phyloP scores from a whole-genome alignment of 2,888 invertebrate genomes.

The Boloria selene region DNA sequence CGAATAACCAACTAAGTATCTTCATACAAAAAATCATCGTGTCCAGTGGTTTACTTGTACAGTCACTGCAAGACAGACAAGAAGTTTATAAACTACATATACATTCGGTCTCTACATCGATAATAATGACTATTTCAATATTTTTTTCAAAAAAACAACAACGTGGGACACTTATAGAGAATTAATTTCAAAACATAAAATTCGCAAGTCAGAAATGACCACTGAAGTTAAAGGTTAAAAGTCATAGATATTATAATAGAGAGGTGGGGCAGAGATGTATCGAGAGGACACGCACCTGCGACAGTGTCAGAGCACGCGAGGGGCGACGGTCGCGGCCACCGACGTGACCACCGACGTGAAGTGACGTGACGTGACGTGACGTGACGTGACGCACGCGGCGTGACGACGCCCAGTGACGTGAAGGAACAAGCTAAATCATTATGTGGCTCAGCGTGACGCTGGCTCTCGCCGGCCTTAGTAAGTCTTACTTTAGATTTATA shows the following conservation, averaged over 20 bases:
- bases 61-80: too few relatives aligned
- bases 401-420: constrained; percentile 9
- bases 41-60: too few relatives aligned
- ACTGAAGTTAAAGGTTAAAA: constrained; percentile 22
- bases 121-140: too few relatives aligned
- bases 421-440: not conserved
- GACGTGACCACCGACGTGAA: not conserved
- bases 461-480: constrained; percentile 12
- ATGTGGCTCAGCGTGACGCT: constrained; percentile 17
- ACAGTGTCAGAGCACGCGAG: constrained; percentile 10
- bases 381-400: not conserved
- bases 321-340: constrained; percentile 7
- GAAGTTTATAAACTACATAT: too few relatives aligned
- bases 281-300: not conserved
- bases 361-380: too few relatives aligned
- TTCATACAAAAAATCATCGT: too few relatives aligned
- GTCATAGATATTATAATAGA: not conserved
- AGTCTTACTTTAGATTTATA: not conserved
- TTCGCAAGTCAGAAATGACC: constrained; percentile 1
- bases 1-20: too few relatives aligned
- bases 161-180: too few relatives aligned
- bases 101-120: too few relatives aligned
- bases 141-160: too few relatives aligned
- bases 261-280: constrained; percentile 15
- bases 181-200: too few relatives aligned